Evolutionary conservation across 1,140 invertebrate genomes (phyloP), one percentile per base, ranked within the genome.

Genomic region (Mamestra configurata): DNA sequence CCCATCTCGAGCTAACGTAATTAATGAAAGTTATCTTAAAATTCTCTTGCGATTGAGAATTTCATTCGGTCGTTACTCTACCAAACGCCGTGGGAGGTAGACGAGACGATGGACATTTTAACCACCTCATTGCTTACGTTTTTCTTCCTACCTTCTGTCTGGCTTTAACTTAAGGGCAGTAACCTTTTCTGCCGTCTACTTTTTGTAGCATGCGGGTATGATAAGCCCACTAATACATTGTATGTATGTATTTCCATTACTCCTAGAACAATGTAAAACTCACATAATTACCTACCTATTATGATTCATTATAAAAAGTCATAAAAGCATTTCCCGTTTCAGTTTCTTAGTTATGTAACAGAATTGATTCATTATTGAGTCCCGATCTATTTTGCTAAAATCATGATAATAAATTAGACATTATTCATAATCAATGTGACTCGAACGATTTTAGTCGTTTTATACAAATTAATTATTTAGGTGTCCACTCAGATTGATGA

Each of bases 401-500:
- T 55, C 53, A 10, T 55, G 22, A 55, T 24, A 55, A 4, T 24
- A 24, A 2, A 53, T 53, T 20, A 24, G 53, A 31, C 15, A 11
- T 35, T 61, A 8, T 35, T 31, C 5, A 61, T 61, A 61, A 61
- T 61, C 22, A 61, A 18, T 35, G 24, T 31, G 24, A n/a, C 15
- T 59, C 55, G 20, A 22, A 27, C 11, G 22, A 31, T 61, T 18
- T 46, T 46, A 1, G 13, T 15, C 6, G 27, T 35, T 61, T 35
- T 35, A 24, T 11, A 8, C 27, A 31, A 13, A 61, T 31, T 61
- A 61, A 31, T 31, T 61, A 35, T 22, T 31, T 35, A 20, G 49
- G 22, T 72, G 70, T 55, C 46, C 70, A 37, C 7, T 55, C 1
- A n/a, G 49, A 53, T 20, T 72, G 49, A 72, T 46, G 49, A 73